Evolutionary conservation across 2,797 vertebrate genomes (phyloP).

Genomic region (Megalops cyprinoides): DNA sequence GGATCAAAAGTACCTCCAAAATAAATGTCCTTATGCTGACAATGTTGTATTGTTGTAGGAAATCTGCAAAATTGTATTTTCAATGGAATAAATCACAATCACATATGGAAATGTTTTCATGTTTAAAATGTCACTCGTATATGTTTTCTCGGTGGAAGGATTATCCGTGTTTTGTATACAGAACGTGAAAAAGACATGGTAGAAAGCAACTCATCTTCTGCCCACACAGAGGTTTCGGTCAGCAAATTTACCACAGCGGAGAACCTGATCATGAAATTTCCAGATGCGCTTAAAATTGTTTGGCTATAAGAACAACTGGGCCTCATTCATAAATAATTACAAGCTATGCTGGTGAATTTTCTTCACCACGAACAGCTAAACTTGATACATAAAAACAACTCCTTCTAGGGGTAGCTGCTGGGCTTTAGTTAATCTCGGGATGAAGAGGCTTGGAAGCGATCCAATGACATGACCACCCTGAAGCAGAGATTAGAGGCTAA

Average conservation of each 20-base stretch:
- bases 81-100: not conserved
- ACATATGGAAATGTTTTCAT: not conserved
- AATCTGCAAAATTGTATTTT: not conserved
- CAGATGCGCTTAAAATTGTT: slow-evolving; percentile 6
- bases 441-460: not conserved
- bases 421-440: not conserved
- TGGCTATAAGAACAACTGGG: slow-evolving; percentile 6
- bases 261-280: not conserved
- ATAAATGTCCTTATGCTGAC: not conserved
- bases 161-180: not conserved
- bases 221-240: not conserved
- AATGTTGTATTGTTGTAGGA: not conserved
- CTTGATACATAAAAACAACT: not conserved
- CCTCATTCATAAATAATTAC: not conserved
- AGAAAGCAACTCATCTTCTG: not conserved
- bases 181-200: not conserved
- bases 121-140: not conserved
- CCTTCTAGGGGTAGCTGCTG: not conserved
- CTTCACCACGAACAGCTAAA: slow-evolving; percentile 17
- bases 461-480: slow-evolving; percentile 16
- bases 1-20: no score
- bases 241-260: not conserved
- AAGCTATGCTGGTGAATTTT: not conserved
- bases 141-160: no score
- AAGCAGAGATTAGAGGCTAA: not conserved